Conservation (phyloP, 2,113 vertebrate genomes). For the Burhinus oedicnemus region DNA sequence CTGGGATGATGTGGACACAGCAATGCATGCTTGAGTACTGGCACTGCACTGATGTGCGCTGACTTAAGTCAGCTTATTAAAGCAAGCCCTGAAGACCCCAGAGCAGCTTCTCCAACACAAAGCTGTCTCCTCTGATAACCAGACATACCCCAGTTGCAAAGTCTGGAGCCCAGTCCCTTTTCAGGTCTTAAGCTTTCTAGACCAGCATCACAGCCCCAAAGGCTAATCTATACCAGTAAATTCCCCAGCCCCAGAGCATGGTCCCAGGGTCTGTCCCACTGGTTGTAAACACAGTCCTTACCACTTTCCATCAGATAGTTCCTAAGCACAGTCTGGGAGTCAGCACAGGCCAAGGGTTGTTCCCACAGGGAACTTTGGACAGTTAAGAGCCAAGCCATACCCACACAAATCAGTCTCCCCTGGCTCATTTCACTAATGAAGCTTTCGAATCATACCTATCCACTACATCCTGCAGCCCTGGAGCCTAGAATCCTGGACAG, state of each 20-base stretch:
- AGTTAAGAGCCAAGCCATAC: background rate
- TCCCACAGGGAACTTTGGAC: background rate
- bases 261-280: background rate
- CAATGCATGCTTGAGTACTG: background rate
- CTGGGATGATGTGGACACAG: background rate
- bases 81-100: background rate
- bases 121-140: background rate
- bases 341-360: background rate
- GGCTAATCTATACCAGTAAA: background rate
- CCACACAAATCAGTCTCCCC: background rate
- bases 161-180: background rate
- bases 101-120: background rate
- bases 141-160: background rate
- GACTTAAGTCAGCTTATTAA: background rate
- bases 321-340: background rate
- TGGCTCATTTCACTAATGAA: background rate
- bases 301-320: background rate
- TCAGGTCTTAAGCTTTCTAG: background rate
- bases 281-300: background rate
- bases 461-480: background rate
- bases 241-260: background rate
- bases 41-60: background rate
- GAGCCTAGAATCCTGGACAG: background rate
- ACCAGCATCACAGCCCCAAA: background rate
- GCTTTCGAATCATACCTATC: background rate